phyloP scores from a whole-genome alignment of 2,888 invertebrate genomes.

The Cephalotes varians region DNA sequence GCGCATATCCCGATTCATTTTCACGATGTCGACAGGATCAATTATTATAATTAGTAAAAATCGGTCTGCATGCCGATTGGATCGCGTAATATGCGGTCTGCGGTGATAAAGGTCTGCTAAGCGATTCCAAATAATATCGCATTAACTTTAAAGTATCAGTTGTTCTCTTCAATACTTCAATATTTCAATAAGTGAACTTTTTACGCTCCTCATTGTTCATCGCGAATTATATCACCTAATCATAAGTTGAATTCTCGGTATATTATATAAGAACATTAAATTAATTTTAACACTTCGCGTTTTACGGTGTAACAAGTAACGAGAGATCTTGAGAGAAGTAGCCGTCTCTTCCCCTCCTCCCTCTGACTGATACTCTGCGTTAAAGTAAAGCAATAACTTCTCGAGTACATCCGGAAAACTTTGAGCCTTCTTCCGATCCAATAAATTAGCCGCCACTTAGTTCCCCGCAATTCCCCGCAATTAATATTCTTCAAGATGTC shows the following conservation, averaged over 20 bases:
- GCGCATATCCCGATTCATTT: conserved; percentile 34
- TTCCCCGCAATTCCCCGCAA: conserved; percentile 45
- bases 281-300: conserved; percentile 32
- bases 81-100: conserved; percentile 35
- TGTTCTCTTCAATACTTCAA: not conserved
- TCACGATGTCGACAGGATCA: conserved; percentile 37
- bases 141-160: not conserved
- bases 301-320: conserved; percentile 30
- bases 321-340: conserved; percentile 28
- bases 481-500: conserved; percentile 47
- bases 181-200: not conserved
- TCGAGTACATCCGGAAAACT: conserved; percentile 53
- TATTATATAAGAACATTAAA: conserved; percentile 4
- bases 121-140: not conserved
- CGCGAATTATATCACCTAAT: not conserved
- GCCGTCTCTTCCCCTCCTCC: not conserved
- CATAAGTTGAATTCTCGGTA: not conserved
- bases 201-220: not conserved
- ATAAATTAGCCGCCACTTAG: conserved; percentile 53
- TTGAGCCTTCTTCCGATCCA: conserved; percentile 49
- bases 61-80: conserved; percentile 20
- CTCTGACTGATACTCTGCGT: conserved; percentile 20
- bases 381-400: conserved; percentile 53
- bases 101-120: not conserved
- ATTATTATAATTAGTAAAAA: conserved; percentile 62